phyloP scores from a whole-genome alignment of 1,140 invertebrate species.

The Armadillidium nasatum region DNA sequence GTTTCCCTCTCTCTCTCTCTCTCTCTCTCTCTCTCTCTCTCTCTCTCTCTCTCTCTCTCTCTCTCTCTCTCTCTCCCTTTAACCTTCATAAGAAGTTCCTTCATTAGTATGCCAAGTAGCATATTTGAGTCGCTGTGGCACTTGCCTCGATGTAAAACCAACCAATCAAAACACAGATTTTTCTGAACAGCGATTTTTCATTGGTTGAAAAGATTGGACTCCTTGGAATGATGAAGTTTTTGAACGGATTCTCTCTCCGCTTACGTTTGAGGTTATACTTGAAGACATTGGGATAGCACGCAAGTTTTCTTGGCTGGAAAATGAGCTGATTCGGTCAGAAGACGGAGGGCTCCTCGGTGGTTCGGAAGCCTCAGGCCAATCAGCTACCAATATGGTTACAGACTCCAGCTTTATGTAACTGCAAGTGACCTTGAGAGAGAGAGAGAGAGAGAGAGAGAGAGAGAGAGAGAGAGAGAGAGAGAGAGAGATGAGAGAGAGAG shows the following conservation, averaged over 20 bases:
- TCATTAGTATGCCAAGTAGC: conserved; percentile 9
- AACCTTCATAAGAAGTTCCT: neutral
- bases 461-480: too few species aligned
- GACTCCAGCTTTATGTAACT: too few species aligned
- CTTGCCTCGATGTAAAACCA: neutral
- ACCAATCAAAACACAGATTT: neutral
- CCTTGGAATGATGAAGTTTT: neutral
- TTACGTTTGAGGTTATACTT: neutral
- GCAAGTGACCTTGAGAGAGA: too few species aligned
- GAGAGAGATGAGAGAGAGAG: too few species aligned
- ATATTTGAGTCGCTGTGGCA: neutral
- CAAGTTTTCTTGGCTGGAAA: neutral
- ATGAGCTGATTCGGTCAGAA: too few species aligned
- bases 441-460: too few species aligned
- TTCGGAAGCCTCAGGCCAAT: too few species aligned
- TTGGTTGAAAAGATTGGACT: neutral
- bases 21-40: too few species aligned
- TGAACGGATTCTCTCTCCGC: neutral
- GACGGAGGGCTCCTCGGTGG: too few species aligned
- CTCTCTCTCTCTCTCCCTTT: too few species aligned
- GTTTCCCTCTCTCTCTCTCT: neutral
- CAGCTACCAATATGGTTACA: too few species aligned
- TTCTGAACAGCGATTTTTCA: neutral
- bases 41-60: too few species aligned
- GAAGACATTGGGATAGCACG: neutral